Evolutionary conservation across 2,113 vertebrate genomes (phyloP).

Genomic region (Myiozetetes cayanensis): DNA sequence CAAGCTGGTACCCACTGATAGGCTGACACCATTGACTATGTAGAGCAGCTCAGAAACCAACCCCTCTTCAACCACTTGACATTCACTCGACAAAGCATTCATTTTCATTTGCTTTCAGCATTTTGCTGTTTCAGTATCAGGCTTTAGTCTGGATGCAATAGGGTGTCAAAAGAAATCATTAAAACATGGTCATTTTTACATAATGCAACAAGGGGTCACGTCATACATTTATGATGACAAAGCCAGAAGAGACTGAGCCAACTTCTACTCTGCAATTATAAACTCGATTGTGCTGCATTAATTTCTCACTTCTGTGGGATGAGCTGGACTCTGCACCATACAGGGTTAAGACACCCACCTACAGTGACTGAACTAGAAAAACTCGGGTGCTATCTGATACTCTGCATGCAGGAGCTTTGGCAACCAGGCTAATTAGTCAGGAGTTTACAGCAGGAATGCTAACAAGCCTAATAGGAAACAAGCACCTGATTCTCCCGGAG

Average conservation of each 20-base stretch:
- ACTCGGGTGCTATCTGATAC: not conserved
- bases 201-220: not conserved
- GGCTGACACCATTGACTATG: not conserved
- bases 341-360: constrained; percentile 22
- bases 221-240: not conserved
- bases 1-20: not conserved
- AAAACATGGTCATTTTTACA: not conserved
- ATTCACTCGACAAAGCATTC: not conserved
- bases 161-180: not conserved
- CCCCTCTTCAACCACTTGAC: not conserved
- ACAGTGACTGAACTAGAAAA: not conserved
- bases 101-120: not conserved
- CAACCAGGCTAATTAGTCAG: constrained; percentile 47
- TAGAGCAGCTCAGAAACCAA: not conserved
- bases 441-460: constrained; percentile 27
- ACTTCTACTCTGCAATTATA: not conserved
- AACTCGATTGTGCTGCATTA: not conserved
- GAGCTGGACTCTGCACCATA: not conserved
- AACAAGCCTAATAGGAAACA: constrained; percentile 13
- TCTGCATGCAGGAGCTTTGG: constrained; percentile 10
- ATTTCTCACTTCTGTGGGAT: not conserved
- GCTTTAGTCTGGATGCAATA: not conserved
- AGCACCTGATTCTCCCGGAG: constrained; percentile 41
- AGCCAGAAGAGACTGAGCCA: not conserved
- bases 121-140: not conserved